Conservation (phyloP, 2,888 invertebrate genomes). For the Desoria tigrina region DNA sequence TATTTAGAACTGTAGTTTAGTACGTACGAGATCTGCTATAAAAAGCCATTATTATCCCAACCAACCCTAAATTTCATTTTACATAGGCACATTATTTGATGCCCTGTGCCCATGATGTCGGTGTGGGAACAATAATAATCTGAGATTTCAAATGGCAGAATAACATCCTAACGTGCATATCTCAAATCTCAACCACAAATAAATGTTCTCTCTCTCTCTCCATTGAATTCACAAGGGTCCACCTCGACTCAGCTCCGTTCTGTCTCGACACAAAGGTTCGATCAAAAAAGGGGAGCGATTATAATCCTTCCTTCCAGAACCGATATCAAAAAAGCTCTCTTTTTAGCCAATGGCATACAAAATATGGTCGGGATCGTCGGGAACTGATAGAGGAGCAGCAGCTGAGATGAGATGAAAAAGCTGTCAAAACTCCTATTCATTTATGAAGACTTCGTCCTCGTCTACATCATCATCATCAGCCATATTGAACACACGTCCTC, state of each 20-base stretch:
- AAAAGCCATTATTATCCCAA: too few species aligned
- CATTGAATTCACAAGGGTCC: constrained; percentile 50
- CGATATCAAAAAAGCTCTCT: constrained; percentile 45
- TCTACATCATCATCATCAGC: constrained; percentile 24
- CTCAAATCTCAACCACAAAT: constrained; percentile 47
- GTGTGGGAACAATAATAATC: too few species aligned
- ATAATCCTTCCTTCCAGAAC: constrained; percentile 29
- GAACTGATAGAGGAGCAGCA: constrained; percentile 29
- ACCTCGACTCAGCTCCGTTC: neutral
- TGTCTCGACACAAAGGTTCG: constrained; percentile 23
- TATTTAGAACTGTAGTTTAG: too few species aligned
- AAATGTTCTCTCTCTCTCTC: too few species aligned
- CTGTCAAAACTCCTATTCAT: constrained; percentile 52
- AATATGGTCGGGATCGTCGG: constrained; percentile 36
- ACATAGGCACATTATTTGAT: too few species aligned
- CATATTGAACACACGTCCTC: constrained; percentile 17
- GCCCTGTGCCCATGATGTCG: too few species aligned
- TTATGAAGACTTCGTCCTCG: constrained; percentile 37
- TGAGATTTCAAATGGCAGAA: too few species aligned
- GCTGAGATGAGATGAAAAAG: constrained; percentile 52
- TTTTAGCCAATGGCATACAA: constrained; percentile 48
- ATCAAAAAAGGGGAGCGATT: constrained; percentile 45
- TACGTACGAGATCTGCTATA: too few species aligned
- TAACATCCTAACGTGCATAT: too few species aligned
- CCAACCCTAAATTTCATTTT: too few species aligned